Base-by-base conservation (phyloP, 2,888 invertebrate genomes). In the Disparrhopalites patrizii region DNA sequence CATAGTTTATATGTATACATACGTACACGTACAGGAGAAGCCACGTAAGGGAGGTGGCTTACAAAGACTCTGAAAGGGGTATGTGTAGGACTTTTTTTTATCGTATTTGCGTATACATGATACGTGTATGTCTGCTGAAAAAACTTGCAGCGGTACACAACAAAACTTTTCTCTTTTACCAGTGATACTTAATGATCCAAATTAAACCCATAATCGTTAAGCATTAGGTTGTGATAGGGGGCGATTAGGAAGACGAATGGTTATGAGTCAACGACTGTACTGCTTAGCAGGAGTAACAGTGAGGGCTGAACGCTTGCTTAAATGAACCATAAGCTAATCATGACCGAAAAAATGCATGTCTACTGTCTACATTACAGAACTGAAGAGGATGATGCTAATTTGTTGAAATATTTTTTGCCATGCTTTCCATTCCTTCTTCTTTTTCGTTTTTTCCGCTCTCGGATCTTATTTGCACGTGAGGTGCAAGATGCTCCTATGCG, bases 371-470 rank as follows among this genome's bases (percentile, higher is more conserved):
- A n/a, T n/a, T n/a, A n/a, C n/a, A n/a, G n/a, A n/a, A n/a, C n/a
- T n/a, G n/a, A 28, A 47, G 25, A 31, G 56, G 63, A 62, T 66
- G 65, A 64, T 62, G 65, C 65, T 66, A 50, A 50, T 69, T 64
- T 64, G 63, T 68, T 68, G 56, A 68, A 67, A 54, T 62, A 52
- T 69, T 33, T 58, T 58, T 61, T 28, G 18, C 61, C 58, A 23
- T 36, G 51, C 36, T 20, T 23, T 54, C 28, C 33, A 18, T 43
- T 43, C 40, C 60, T 64, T 50, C 47, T 33, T 66, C 57, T 61
- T 52, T 62, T 52, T 55, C 56, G 5, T 43, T 62, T 28, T 25
- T 56, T 10, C 2, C 33, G 55, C 61, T 13, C 20, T 8, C 27
- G 3, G 13, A 3, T 20, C 3, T 50, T 50, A 3, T 20, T 20